These are phyloP conservation scores for Tragelaphus scriptus DNA, from an alignment of 2,113 vertebrate species.

Conservation along the genomic window DNA sequence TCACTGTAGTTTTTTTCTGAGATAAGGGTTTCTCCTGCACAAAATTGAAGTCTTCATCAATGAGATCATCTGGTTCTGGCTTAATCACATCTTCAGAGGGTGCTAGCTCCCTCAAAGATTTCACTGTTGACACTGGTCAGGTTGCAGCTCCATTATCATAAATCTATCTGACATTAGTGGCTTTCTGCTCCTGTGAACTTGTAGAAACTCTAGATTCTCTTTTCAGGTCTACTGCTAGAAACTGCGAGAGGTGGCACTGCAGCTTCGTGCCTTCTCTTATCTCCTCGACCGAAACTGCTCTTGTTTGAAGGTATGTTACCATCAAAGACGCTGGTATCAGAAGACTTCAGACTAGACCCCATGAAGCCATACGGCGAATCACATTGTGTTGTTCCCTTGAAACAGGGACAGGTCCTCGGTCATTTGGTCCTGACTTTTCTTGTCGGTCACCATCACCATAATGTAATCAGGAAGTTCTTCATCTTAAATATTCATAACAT, in stretches of 20 bases:
- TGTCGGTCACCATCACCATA: constrained; percentile 99
- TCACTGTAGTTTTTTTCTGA: constrained; percentile 78
- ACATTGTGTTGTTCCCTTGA: constrained; percentile 95
- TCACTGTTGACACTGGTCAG: constrained; percentile 89
- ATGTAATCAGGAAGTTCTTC: constrained; percentile 99
- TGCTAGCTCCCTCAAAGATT: constrained; percentile 87
- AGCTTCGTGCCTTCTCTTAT: constrained; percentile 83
- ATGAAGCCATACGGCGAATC: constrained; percentile 97
- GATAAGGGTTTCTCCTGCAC: constrained; percentile 80
- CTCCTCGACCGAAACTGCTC: constrained; percentile 72
- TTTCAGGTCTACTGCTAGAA: constrained; percentile 86
- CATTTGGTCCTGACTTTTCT: constrained; percentile 98
- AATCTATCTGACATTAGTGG: constrained; percentile 73
- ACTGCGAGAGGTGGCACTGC: constrained; percentile 80
- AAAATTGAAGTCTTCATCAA: constrained; percentile 87
- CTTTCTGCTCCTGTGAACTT: constrained; percentile 87
- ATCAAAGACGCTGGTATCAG: constrained; percentile 83
- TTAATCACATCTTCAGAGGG: constrained; percentile 96
- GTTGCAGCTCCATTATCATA: constrained; percentile 79
- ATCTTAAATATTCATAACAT: constrained; percentile 71
- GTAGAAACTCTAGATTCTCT: constrained; percentile 87
- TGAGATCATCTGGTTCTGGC: constrained; percentile 93
- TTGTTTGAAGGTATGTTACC: constrained; percentile 77
- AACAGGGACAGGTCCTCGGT: constrained; percentile 96
- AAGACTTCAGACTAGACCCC: constrained; percentile 86